These are phyloP conservation scores for Propithecus perrieri DNA, from an alignment of 2,797 vertebrate species.

Conservation along the genomic window DNA sequence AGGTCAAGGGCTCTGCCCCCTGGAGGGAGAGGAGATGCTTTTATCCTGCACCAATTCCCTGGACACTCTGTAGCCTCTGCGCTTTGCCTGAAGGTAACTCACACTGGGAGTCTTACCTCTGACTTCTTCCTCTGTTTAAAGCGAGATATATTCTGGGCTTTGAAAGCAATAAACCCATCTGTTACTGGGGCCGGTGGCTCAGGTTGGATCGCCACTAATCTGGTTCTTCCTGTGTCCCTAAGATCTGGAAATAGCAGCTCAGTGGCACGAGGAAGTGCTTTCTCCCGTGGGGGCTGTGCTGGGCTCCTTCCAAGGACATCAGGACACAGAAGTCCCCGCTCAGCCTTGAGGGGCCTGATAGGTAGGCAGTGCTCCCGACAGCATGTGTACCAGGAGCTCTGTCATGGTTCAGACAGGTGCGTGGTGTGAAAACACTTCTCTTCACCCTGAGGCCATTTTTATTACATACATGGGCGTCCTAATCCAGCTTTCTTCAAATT, in stretches of 20 bases:
- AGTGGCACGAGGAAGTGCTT: not conserved
- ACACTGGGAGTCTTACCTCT: not conserved
- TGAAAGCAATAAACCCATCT: not conserved
- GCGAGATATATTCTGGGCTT: not conserved
- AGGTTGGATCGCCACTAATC: not conserved
- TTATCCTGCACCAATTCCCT: not conserved
- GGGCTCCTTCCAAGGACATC: not conserved
- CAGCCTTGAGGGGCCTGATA: not conserved
- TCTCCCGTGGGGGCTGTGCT: not conserved
- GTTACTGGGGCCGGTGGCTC: not conserved
- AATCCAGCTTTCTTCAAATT: not conserved
- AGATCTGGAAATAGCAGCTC: not conserved
- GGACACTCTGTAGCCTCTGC: not conserved
- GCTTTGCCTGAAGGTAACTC: not conserved
- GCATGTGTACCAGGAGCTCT: not conserved
- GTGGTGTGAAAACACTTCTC: not conserved
- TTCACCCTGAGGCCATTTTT: not conserved
- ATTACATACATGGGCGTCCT: not conserved
- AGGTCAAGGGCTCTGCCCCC: not conserved
- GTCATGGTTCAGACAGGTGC: not conserved
- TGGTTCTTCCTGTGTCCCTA: not conserved
- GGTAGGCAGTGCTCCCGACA: not conserved
- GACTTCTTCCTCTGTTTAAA: not conserved
- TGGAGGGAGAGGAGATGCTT: not conserved
- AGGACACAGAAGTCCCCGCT: not conserved